Percentiles rank a stretch among this genome's conserved stretches.
Conservation (phyloP, 2,797 vertebrate genomes). For the Oreochromis mossambicus region DNA sequence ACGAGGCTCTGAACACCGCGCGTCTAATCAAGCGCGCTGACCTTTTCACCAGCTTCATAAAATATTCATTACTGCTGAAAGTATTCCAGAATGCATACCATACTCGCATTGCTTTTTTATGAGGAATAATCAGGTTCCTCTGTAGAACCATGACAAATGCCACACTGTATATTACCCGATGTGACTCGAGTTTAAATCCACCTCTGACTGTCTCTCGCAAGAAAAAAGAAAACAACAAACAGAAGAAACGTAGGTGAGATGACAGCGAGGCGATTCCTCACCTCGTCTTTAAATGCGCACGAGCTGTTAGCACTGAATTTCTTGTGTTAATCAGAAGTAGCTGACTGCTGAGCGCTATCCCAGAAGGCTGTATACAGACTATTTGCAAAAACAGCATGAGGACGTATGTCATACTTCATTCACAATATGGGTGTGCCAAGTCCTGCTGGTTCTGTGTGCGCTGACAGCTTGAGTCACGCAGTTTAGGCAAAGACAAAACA, state of each 20-base stretch:
- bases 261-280: background rate
- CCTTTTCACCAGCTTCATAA: slow-evolving; percentile 63
- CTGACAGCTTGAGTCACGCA: slow-evolving; percentile 39
- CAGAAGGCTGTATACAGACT: slow-evolving; percentile 2
- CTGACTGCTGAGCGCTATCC: slow-evolving; percentile 18
- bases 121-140: slow-evolving; percentile 44
- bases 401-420: slow-evolving; percentile 30
- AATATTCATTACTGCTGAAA: slow-evolving; percentile 66
- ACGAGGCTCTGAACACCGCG: background rate
- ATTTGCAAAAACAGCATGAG: slow-evolving; percentile 31
- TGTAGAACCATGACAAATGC: slow-evolving; percentile 37
- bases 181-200: slow-evolving; percentile 30
- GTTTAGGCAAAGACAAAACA: slow-evolving; percentile 18
- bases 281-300: slow-evolving; percentile 31
- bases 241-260: background rate
- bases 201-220: background rate
- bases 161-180: slow-evolving; percentile 13
- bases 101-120: slow-evolving; percentile 39
- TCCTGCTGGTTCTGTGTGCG: slow-evolving; percentile 31
- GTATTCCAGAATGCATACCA: slow-evolving; percentile 34
- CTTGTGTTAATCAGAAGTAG: slow-evolving; percentile 18
- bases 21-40: slow-evolving; percentile 52
- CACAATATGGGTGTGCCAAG: slow-evolving; percentile 4
- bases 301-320: background rate
- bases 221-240: background rate